phyloP scores from a whole-genome alignment of 2,797 vertebrate species.

The Crocidura indochinensis region DNA sequence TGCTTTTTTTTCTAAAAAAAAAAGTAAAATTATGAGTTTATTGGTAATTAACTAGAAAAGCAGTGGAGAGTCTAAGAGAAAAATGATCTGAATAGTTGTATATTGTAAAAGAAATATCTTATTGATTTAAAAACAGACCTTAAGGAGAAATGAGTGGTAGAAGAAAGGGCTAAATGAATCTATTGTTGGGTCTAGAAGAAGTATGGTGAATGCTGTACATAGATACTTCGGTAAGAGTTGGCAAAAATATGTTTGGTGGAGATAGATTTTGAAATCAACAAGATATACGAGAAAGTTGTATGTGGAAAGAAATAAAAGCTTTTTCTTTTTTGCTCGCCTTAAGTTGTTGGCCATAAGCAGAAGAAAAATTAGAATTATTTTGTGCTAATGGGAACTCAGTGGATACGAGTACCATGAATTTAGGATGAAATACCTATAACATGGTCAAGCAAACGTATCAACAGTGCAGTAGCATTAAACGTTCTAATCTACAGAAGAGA shows the following conservation, averaged over 20 bases:
- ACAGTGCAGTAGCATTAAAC: not conserved
- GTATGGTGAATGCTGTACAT: not conserved
- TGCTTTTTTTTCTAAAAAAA: too few relatives aligned
- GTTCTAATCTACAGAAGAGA: not conserved
- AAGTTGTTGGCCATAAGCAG: not conserved
- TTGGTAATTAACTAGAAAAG: not conserved
- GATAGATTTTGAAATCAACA: slow-evolving; percentile 13
- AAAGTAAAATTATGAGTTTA: not conserved
- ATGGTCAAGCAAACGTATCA: not conserved
- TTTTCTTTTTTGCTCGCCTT: not conserved
- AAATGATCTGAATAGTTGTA: not conserved
- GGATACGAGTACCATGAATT: not conserved
- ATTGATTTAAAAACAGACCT: not conserved
- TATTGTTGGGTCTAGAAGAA: not conserved
- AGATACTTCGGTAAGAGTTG: not conserved
- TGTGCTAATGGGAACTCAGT: not conserved
- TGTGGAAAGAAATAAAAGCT: not conserved
- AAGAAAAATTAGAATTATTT: slow-evolving; percentile 2
- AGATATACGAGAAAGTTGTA: not conserved
- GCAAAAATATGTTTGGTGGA: not conserved
- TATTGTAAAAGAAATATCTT: not conserved
- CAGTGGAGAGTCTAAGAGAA: not conserved
- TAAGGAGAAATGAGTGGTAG: not conserved
- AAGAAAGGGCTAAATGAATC: not conserved
- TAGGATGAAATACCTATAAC: not conserved